Conservation (phyloP, 2,797 vertebrate genomes). For the Sebastes nivosus region DNA sequence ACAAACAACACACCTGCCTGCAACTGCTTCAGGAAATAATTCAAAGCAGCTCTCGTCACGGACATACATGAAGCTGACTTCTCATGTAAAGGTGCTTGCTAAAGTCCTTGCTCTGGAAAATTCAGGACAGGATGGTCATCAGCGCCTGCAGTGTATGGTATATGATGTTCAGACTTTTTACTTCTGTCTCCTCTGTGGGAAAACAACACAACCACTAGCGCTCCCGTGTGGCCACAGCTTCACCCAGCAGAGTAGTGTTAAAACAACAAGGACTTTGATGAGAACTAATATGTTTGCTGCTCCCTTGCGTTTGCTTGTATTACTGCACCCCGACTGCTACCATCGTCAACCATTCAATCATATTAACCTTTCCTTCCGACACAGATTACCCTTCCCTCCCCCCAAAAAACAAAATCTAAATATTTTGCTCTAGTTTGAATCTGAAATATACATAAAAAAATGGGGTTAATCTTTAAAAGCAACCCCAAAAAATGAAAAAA, state of each 20-base stretch:
- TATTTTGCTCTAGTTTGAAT: slow-evolving; percentile 77
- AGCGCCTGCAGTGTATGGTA: background rate
- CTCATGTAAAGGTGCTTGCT: background rate
- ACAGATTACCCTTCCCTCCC: slow-evolving; percentile 31
- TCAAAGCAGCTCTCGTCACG: slow-evolving; percentile 5
- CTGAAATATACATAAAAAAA: slow-evolving; percentile 82
- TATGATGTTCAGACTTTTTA: background rate
- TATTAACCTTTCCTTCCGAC: slow-evolving; percentile 34
- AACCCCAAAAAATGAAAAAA: slow-evolving; percentile 57
- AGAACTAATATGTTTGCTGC: slow-evolving; percentile 2
- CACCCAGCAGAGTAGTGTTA: slow-evolving; percentile 56
- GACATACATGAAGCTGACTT: slow-evolving; percentile 26
- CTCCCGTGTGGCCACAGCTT: slow-evolving; percentile 62
- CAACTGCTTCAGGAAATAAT: slow-evolving; percentile 13
- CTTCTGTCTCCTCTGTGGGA: background rate
- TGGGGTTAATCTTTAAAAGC: slow-evolving; percentile 65
- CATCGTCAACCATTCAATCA: slow-evolving; percentile 46
- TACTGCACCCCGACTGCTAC: slow-evolving; percentile 47
- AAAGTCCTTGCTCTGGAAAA: slow-evolving; percentile 18
- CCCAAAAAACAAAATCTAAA: slow-evolving; percentile 56
- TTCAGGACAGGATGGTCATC: background rate
- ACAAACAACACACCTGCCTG: background rate
- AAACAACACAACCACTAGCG: slow-evolving; percentile 23
- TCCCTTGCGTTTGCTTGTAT: slow-evolving; percentile 37
- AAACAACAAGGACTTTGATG: slow-evolving; percentile 17